Base-by-base conservation (phyloP, 2,797 vertebrate species). In the Botia almorhae region DNA sequence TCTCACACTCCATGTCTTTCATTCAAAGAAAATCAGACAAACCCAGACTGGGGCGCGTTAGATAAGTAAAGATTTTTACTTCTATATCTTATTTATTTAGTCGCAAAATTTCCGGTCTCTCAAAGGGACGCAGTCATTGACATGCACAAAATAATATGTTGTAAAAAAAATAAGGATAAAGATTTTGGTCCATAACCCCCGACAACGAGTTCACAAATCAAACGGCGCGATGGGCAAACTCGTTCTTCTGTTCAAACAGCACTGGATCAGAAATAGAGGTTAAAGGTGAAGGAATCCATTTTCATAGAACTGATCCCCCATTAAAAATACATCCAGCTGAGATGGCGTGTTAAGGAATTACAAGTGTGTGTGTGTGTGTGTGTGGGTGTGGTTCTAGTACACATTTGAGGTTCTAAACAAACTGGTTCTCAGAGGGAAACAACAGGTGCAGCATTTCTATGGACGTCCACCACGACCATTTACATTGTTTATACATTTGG, bases 241-340 rank as follows among this genome's bases (percentile, higher is more conserved):
- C n/a, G 19, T 76, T 75, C 71, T 71, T 63, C 50, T 65, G 39
- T 55, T 23, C 33, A 65, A 78, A 79, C 58, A 77, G 13, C 48
- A 29, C 19, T 43, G 26, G 23, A 56, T 33, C 65, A 58, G 70
- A 69, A 83, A 80, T 74, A 75, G 81, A 60, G 75, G 76, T 82
- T 56, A 81, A 23, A 48, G 74, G 81, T 71, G 4, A 65, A 53
- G 67, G 68, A 69, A 71, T 23, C 82, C 61, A 80, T 80, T 82
- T 68, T 82, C 69, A 74, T 61, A 7, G 69, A 29, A 16, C 48
- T 12, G 16, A 61, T 55, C 12, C 1, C 39, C 36, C 8, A 55
- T 72, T 78, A 74, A 67, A 74, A 53, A 77, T 67, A 78, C 36
- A 71, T 72, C 36, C 26, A 58, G 16, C 14, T 11, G 29, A 43